These are phyloP conservation scores for Hydrolagus affinis DNA, from an alignment of 2,113 vertebrate species.

Conservation along the genomic window DNA sequence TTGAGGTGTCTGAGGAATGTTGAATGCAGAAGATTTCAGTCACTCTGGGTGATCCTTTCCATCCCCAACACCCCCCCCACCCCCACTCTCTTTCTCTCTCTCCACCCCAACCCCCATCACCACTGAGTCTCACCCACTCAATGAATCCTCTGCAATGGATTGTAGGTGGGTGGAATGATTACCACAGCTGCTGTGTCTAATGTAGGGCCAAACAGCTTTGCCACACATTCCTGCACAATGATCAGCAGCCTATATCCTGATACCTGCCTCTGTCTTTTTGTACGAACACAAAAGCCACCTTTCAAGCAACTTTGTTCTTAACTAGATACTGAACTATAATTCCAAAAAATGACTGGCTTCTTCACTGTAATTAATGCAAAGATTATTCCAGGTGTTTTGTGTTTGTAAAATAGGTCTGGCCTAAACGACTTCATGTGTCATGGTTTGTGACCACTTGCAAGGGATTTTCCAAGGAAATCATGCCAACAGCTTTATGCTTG, in stretches of 20 bases:
- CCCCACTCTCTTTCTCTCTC: too few species aligned
- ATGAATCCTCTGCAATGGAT: slow-evolving; percentile 19
- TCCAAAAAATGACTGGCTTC: slow-evolving; percentile 9
- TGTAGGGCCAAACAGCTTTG: not conserved
- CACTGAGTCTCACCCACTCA: slow-evolving; percentile 13
- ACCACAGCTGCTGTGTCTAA: slow-evolving; percentile 25
- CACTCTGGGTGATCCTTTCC: too few species aligned
- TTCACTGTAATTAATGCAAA: not conserved
- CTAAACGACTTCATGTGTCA: too few species aligned
- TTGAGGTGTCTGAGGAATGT: slow-evolving; percentile 8
- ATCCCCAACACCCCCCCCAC: too few species aligned
- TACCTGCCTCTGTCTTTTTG: slow-evolving; percentile 17
- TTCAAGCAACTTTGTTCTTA: slow-evolving; percentile 6
- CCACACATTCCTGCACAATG: slow-evolving; percentile 19
- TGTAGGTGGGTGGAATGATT: slow-evolving; percentile 20
- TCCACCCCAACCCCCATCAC: not conserved
- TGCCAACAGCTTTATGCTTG: too few species aligned
- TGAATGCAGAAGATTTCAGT: slow-evolving; percentile 1
- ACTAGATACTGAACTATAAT: slow-evolving; percentile 9
- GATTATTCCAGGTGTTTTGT: not conserved
- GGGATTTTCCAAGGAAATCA: too few species aligned
- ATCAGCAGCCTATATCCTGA: slow-evolving; percentile 11
- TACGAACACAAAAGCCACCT: not conserved
- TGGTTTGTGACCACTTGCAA: too few species aligned
- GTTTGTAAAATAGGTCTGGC: too few species aligned